Conservation (phyloP, 2,888 invertebrate species). For the Meghimatium bilineatum region DNA sequence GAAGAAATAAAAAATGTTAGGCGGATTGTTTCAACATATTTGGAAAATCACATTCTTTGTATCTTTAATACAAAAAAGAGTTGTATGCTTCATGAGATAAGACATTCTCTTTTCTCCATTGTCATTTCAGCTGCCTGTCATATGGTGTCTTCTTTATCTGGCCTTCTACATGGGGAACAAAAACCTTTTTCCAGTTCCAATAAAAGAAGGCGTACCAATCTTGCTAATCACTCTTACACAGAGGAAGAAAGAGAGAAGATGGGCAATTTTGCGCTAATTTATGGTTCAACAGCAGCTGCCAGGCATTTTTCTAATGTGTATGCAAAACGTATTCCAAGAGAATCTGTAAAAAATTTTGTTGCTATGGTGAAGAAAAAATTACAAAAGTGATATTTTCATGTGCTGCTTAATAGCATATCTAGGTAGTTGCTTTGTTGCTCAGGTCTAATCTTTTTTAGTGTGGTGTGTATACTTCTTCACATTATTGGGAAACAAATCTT, state of each 20-base stretch:
- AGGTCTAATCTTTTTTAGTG: too few relatives aligned
- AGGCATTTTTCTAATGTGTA: conserved; percentile 26
- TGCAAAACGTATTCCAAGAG: conserved; percentile 28
- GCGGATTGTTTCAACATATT: background rate
- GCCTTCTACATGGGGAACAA: background rate
- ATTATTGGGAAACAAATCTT: too few relatives aligned
- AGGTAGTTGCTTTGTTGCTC: background rate
- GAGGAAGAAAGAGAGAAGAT: conserved; percentile 27
- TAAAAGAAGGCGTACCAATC: conserved; percentile 11
- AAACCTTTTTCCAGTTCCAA: conserved; percentile 1
- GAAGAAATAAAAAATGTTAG: background rate
- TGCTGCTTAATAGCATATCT: background rate
- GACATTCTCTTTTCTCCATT: conserved; percentile 20
- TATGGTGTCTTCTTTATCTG: conserved; percentile 21
- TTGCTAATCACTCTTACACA: conserved; percentile 31
- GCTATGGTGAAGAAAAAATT: conserved; percentile 4
- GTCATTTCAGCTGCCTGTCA: conserved; percentile 32
- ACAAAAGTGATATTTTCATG: background rate
- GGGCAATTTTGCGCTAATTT: conserved; percentile 30
- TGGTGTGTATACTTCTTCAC: too few relatives aligned
- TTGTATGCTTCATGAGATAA: background rate
- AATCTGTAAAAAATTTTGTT: conserved; percentile 28
- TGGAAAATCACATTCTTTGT: background rate
- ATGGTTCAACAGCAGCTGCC: conserved; percentile 27
- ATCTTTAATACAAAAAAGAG: background rate